A percentile compares a stretch with the other conserved stretches of the same genome.
Evolutionary conservation across 2,113 vertebrate species (phyloP).

Genomic region (Eonycteris spelaea): DNA sequence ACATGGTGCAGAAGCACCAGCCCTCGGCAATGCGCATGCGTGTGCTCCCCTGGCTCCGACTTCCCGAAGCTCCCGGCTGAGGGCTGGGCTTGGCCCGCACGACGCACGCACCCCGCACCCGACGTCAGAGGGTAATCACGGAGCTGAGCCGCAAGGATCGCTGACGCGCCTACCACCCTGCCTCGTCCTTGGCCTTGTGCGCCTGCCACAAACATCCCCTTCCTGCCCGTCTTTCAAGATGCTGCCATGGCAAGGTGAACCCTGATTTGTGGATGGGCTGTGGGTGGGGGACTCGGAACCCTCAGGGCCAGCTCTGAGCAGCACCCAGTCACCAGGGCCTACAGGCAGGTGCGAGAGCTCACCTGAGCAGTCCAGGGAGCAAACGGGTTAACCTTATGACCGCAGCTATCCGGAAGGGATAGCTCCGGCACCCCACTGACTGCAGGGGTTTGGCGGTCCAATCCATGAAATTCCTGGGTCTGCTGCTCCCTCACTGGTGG

Average conservation of each 20-base stretch:
- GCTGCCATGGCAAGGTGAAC: not conserved
- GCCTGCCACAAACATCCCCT: not conserved
- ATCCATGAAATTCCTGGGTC: not conserved
- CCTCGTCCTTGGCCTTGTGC: not conserved
- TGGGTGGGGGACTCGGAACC: not conserved
- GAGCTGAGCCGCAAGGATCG: rapidly evolving
- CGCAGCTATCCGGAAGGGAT: rapidly evolving
- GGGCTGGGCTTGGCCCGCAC: not conserved
- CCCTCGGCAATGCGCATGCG: rapidly evolving
- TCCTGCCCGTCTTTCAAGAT: rapidly evolving
- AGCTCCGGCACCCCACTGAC: not conserved
- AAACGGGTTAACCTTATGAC: rapidly evolving
- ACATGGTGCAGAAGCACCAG: rapidly evolving
- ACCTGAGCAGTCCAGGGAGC: not conserved
- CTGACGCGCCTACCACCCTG: rapidly evolving
- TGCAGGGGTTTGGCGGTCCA: not conserved
- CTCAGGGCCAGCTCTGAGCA: not conserved
- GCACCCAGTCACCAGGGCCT: not conserved
- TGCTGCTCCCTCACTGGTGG: not conserved
- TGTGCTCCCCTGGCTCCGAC: rapidly evolving
- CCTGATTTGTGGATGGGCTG: rapidly evolving
- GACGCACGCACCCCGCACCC: not conserved
- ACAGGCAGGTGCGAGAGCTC: not conserved
- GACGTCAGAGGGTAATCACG: rapidly evolving
- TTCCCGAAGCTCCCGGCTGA: not conserved